Conservation (phyloP, 1,140 invertebrate genomes). For the Drosophila suzukii region DNA sequence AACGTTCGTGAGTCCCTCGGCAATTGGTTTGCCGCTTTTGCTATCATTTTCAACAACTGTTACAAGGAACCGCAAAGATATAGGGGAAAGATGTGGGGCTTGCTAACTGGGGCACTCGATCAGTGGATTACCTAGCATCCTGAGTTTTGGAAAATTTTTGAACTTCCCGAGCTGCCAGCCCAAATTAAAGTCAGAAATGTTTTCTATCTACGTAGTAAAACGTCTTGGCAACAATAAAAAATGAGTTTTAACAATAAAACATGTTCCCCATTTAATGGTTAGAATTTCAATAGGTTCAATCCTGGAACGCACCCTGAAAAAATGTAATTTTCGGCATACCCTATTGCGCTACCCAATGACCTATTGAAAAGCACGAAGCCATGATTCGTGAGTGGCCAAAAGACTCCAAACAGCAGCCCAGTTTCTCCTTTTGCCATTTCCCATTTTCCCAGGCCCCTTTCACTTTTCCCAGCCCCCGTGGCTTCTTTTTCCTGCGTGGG, state of each 20-base stretch:
- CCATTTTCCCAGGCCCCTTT: background rate
- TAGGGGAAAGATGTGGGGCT: background rate
- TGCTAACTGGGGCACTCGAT: constrained; percentile 22
- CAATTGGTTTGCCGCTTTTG: constrained; percentile 58
- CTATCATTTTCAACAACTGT: constrained; percentile 77
- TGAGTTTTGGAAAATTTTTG: background rate
- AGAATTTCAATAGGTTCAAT: background rate
- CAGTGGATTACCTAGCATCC: constrained; percentile 21
- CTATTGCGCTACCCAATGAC: constrained; percentile 10
- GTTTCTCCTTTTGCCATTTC: constrained; percentile 2
- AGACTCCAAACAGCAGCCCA: constrained; percentile 28
- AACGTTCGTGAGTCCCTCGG: constrained; percentile 52
- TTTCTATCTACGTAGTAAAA: too few species aligned
- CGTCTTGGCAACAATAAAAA: background rate
- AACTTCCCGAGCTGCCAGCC: too few species aligned
- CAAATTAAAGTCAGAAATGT: too few species aligned
- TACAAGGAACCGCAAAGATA: constrained; percentile 47
- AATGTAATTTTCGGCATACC: background rate
- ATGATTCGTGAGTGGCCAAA: constrained; percentile 28
- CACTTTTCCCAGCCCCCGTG: constrained; percentile 7
- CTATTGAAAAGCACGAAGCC: constrained; percentile 41
- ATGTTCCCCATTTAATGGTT: background rate
- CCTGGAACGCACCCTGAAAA: too few species aligned
- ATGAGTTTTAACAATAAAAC: background rate
- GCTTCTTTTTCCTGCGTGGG: constrained; percentile 39